These are phyloP conservation scores for Lysiphlebus fabarum DNA, from an alignment of 1,140 invertebrate genomes.

Conservation along the genomic window DNA sequence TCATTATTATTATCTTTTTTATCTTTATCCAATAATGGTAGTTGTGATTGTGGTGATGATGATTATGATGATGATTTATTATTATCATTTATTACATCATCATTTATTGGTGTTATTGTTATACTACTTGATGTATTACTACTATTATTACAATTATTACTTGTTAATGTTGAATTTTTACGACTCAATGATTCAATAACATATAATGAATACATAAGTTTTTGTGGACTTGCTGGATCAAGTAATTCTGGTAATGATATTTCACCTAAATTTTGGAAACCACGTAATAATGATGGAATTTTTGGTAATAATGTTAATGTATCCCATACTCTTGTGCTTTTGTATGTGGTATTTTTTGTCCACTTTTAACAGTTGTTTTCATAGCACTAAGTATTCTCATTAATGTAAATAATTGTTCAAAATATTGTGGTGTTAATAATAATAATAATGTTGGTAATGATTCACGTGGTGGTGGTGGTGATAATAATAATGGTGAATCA, in stretches of 20 bases:
- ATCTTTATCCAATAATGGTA: neutral
- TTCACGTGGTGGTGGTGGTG: conserved; percentile 73
- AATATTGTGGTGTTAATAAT: conserved; percentile 79
- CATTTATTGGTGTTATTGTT: conserved; percentile 29
- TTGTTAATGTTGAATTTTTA: conserved; percentile 25
- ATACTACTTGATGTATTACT: no score
- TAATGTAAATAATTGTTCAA: conserved; percentile 85
- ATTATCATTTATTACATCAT: no score
- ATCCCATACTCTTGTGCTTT: conserved; percentile 93
- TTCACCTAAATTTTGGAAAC: conserved; percentile 72
- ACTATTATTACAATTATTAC: no score
- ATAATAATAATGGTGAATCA: conserved; percentile 74
- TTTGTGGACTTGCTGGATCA: conserved; percentile 84
- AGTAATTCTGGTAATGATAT: conserved; percentile 69
- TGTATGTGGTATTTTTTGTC: conserved; percentile 75
- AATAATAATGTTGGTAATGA: conserved; percentile 80
- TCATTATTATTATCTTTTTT: conserved; percentile 36
- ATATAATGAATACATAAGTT: conserved; percentile 91
- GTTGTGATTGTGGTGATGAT: no score
- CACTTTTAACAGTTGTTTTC: conserved; percentile 69
- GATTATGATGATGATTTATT: no score
- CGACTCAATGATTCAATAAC: conserved; percentile 78
- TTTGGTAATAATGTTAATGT: conserved; percentile 88
- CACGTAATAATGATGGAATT: conserved; percentile 77
- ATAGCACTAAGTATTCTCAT: conserved; percentile 85